Evolutionary conservation across 2,797 vertebrate genomes (phyloP).

Genomic region (Microhierax caerulescens): DNA sequence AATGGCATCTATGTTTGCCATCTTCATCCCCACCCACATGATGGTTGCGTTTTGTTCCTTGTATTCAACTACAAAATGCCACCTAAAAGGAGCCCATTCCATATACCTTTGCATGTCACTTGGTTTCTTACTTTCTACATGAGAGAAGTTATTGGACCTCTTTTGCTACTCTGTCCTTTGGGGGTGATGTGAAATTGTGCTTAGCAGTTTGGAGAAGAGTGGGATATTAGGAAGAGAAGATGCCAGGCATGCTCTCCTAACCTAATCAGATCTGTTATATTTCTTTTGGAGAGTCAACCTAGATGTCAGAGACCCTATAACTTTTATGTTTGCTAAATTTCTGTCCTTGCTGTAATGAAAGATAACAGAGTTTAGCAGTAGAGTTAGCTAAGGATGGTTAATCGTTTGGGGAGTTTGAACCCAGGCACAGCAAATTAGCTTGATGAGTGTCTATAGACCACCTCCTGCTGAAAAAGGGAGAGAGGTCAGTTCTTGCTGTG

Average conservation of each 20-base stretch:
- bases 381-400: not conserved
- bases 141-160: not conserved
- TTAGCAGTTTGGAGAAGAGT: not conserved
- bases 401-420: not conserved
- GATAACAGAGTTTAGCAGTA: not conserved
- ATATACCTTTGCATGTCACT: not conserved
- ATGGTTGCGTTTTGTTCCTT: not conserved
- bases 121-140: not conserved
- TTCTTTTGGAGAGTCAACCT: not conserved
- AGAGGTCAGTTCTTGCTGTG: not conserved
- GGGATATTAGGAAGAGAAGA: not conserved
- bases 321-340: not conserved
- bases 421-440: not conserved
- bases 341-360: not conserved
- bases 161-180: not conserved
- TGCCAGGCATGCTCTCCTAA: not conserved
- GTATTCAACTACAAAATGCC: not conserved
- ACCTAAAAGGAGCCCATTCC: not conserved
- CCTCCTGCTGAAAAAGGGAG: not conserved
- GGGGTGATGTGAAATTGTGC: not conserved
- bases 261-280: not conserved
- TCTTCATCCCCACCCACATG: not conserved
- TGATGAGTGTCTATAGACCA: not conserved
- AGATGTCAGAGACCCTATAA: accelerated
- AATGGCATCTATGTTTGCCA: not conserved